Conservation (phyloP, 1,140 invertebrate genomes). For the Drosophila pseudoobscura region DNA sequence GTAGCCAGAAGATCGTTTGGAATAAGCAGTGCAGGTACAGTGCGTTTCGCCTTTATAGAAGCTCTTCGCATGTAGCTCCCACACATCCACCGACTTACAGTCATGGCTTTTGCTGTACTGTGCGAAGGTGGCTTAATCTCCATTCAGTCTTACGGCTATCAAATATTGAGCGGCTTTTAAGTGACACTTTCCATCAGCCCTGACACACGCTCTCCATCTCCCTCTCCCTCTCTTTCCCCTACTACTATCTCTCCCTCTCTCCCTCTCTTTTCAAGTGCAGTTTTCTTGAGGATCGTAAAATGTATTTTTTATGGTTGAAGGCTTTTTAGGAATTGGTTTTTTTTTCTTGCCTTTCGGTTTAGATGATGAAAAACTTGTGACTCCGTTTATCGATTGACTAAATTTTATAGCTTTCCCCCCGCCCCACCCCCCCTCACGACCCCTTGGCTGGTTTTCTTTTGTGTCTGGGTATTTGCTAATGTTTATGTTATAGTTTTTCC, state of each 20-base stretch:
- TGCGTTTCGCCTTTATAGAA: background rate
- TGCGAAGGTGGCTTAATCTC: conserved; percentile 71
- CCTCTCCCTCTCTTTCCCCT: too few relatives aligned
- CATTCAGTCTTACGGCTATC: conserved; percentile 44
- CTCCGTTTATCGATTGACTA: conserved; percentile 55
- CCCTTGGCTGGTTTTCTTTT: background rate
- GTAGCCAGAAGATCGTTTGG: conserved; percentile 41
- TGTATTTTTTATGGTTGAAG: conserved; percentile 46
- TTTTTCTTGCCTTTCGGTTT: conserved; percentile 14
- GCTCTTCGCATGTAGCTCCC: too few relatives aligned
- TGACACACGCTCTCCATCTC: conserved; percentile 38
- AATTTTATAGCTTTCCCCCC: conserved; percentile 38
- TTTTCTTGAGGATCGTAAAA: conserved; percentile 49
- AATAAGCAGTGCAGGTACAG: conserved; percentile 8
- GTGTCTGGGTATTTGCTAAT: conserved; percentile 7
- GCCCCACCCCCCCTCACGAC: background rate
- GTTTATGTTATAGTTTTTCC: conserved; percentile 25
- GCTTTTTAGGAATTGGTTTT: conserved; percentile 50
- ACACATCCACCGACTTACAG: conserved; percentile 1
- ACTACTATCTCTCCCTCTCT: background rate
- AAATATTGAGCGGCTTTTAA: conserved; percentile 74
- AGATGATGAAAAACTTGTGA: conserved; percentile 53
- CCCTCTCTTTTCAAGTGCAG: conserved; percentile 13
- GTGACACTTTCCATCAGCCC: conserved; percentile 75
- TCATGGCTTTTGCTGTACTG: conserved; percentile 20